Evolutionary conservation across 2,797 vertebrate genomes (phyloP).

Genomic region (Pelochelys cantorii): DNA sequence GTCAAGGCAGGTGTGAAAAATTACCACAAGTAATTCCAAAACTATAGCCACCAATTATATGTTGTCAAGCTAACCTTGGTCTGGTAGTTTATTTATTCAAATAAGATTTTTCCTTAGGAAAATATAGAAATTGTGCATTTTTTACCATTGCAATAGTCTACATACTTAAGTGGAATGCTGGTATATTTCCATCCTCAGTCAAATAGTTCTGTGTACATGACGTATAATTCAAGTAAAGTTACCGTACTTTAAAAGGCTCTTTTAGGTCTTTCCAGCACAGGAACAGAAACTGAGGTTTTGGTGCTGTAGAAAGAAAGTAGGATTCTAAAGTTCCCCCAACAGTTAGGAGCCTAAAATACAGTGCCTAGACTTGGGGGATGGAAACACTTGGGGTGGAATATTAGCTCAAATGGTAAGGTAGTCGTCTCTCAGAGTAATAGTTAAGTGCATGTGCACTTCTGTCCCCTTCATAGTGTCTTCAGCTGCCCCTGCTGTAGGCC

Average conservation of each 20-base stretch:
- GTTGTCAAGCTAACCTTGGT: not conserved
- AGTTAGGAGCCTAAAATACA: not conserved
- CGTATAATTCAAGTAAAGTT: not conserved
- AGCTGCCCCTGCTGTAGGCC: not conserved
- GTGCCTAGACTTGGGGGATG: rapidly evolving
- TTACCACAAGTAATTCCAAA: not conserved
- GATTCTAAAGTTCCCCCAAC: not conserved
- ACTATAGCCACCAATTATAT: not conserved
- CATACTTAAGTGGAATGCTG: not conserved
- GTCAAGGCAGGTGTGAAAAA: not conserved
- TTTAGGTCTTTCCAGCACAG: not conserved
- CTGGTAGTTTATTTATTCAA: not conserved
- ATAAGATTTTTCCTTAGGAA: not conserved
- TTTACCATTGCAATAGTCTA: not conserved
- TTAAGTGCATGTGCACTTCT: not conserved
- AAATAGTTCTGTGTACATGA: not conserved
- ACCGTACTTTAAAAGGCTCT: not conserved
- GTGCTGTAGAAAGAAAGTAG: not conserved
- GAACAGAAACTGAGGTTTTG: not conserved
- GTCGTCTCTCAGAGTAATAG: not conserved
- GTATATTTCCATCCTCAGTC: not conserved
- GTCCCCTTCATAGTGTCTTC: not conserved
- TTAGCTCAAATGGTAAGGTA: not conserved
- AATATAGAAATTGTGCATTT: not conserved
- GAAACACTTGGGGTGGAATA: not conserved